phyloP scores from a whole-genome alignment of 1,140 invertebrate genomes.

The Cheumatopsyche charites region DNA sequence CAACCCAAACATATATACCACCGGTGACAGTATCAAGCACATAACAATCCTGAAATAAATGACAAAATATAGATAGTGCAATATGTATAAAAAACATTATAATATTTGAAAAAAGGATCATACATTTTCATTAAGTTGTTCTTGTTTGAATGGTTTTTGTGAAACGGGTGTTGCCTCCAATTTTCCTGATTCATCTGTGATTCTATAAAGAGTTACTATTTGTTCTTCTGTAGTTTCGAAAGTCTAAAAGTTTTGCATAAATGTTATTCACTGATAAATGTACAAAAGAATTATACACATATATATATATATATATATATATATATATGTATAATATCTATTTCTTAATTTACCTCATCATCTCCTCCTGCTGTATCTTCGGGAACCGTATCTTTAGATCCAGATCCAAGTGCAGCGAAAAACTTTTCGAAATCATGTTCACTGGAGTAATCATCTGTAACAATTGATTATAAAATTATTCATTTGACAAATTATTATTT shows the following conservation, averaged over 20 bases:
- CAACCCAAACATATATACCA: conserved; percentile 87
- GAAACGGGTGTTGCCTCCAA: conserved; percentile 69
- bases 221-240: conserved; percentile 66
- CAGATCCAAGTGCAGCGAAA: conserved; percentile 75
- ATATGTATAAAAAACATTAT: conserved; percentile 4
- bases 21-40: conserved; percentile 82
- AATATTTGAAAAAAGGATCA: background rate
- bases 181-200: conserved; percentile 72
- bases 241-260: conserved; percentile 50
- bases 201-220: conserved; percentile 67
- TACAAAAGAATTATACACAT: background rate
- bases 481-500: background rate
- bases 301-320: background rate
- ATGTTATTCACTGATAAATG: background rate
- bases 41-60: conserved; percentile 73
- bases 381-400: conserved; percentile 69
- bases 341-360: conserved; percentile 60
- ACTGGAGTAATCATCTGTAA: conserved; percentile 69
- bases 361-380: conserved; percentile 72
- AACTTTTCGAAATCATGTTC: conserved; percentile 69
- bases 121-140: conserved; percentile 74
- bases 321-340: conserved; percentile 5
- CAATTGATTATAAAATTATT: background rate
- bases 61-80: background rate
- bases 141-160: conserved; percentile 72